phyloP scores from a whole-genome alignment of 2,888 invertebrate species.

The Sisyra terminalis region DNA sequence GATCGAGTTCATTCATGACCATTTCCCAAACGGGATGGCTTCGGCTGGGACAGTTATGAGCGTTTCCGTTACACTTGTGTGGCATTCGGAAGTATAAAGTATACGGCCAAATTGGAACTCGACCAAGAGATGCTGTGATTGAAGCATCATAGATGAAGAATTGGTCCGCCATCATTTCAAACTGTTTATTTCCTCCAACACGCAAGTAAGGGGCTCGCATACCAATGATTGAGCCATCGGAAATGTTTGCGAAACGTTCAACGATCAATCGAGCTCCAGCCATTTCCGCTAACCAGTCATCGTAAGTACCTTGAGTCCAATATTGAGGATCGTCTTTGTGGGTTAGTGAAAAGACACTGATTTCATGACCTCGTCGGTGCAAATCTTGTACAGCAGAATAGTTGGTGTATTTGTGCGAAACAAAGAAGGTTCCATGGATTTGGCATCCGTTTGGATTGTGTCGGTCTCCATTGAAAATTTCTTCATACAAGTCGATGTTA shows the following conservation, averaged over 20 bases:
- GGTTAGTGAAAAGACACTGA: conserved; percentile 79
- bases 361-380: conserved; percentile 81
- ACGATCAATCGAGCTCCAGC: conserved; percentile 75
- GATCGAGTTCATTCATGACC: conserved; percentile 89
- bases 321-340: conserved; percentile 86
- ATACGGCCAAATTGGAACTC: conserved; percentile 94
- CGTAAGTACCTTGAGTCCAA: conserved; percentile 75
- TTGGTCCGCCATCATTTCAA: conserved; percentile 94
- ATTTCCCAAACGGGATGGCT: conserved; percentile 93
- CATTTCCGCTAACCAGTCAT: conserved; percentile 90
- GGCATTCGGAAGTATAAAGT: conserved; percentile 94
- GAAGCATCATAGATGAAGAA: conserved; percentile 91
- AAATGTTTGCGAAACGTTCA: conserved; percentile 81
- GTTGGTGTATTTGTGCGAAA: conserved; percentile 83
- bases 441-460: conserved; percentile 82
- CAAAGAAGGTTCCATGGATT: conserved; percentile 80
- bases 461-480: conserved; percentile 70
- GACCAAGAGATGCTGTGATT: conserved; percentile 74
- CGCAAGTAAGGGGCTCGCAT: conserved; percentile 77
- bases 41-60: conserved; percentile 79
- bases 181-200: conserved; percentile 87
- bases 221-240: conserved; percentile 80
- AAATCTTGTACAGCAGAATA: conserved; percentile 81
- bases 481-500: conserved; percentile 83
- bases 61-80: conserved; percentile 88